Conservation (phyloP, 1,140 invertebrate genomes). For the Parapsyche elsis region DNA sequence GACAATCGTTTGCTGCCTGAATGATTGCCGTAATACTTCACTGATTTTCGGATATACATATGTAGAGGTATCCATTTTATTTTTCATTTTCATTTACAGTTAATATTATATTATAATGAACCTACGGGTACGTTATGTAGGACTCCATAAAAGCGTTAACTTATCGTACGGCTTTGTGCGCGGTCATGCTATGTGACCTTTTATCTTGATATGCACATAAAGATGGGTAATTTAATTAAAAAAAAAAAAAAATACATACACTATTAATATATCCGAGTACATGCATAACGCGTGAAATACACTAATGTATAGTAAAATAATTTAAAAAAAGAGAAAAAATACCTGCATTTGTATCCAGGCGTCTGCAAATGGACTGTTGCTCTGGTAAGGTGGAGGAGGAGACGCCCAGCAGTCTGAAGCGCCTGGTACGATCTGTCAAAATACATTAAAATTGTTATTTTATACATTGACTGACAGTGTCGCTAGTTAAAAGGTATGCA, state of each 20-base stretch:
- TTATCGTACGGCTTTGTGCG: too few relatives aligned
- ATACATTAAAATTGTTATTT: background rate
- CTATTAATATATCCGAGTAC: too few relatives aligned
- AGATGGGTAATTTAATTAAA: too few relatives aligned
- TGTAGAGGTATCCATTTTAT: too few relatives aligned
- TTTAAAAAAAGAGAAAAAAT: background rate
- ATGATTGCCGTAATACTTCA: constrained; percentile 28
- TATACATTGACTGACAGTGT: too few relatives aligned
- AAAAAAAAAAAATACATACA: too few relatives aligned
- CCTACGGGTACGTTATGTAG: too few relatives aligned
- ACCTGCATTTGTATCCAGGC: constrained; percentile 56
- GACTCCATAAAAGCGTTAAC: too few relatives aligned
- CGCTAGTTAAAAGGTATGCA: too few relatives aligned
- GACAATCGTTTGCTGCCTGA: constrained; percentile 37
- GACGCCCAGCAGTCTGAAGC: constrained; percentile 51
- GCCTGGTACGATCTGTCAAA: constrained; percentile 51
- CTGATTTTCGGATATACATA: constrained; percentile 16
- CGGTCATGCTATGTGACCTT: background rate
- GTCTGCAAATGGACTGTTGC: constrained; percentile 53
- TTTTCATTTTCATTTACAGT: constrained; percentile 21
- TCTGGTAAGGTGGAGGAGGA: constrained; percentile 53
- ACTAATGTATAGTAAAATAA: too few relatives aligned
- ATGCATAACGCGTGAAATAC: too few relatives aligned
- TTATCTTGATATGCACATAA: background rate
- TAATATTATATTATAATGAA: background rate